Evolutionary conservation across 1,140 invertebrate genomes (phyloP), one percentile per base, ranked within the genome.

Genomic region (Pachypeltis micranthus): DNA sequence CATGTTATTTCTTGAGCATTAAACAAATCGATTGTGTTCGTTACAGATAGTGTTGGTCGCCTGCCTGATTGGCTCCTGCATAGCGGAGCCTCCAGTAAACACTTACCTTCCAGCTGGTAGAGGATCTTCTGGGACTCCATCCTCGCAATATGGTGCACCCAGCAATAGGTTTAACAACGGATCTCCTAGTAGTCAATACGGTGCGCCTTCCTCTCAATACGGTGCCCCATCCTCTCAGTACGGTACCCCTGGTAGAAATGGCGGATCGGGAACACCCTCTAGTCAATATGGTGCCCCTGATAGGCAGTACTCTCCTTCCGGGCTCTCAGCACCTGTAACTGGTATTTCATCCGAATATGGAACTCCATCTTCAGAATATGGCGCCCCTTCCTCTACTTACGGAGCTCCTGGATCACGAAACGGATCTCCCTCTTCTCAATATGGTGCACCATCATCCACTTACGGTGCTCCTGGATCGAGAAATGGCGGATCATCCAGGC

Each of bases 161-260:
- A 39, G 39, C 58, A 25, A 25, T 14, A 56, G 54, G 54, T 2
- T 56, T 56, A 44, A n/a, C 25, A 59, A 56, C 27, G 19, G 44
- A n/a, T n/a, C 7, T 7, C 63, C 63, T 10, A 16, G 4, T 31
- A 54, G 39, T n/a, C 58, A 60, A 44, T 64, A 60, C 21, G 63
- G 63, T 39, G 58, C 63, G 1, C 63, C 63, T 0, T 34, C 29
- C n/a, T 29, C 29, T 2, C 27, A 34, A 19, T n/a, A 16, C 19
- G 59, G 59, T 10, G 47, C 61, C 25, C 62, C 62, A 1, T 63
- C 62, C n/a, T 57, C 55, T 28, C 61, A 62, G 47, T 62, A 62
- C 24, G 62, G 62, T 19, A 27, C 62, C 14, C 55, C 62, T 19
- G 34, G 62, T 27, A 39, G 31, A 39, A 10, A 7, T 39, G 31